These are phyloP conservation scores for Gallinago undulata DNA, from an alignment of 2,113 vertebrate species.

Conservation along the genomic window DNA sequence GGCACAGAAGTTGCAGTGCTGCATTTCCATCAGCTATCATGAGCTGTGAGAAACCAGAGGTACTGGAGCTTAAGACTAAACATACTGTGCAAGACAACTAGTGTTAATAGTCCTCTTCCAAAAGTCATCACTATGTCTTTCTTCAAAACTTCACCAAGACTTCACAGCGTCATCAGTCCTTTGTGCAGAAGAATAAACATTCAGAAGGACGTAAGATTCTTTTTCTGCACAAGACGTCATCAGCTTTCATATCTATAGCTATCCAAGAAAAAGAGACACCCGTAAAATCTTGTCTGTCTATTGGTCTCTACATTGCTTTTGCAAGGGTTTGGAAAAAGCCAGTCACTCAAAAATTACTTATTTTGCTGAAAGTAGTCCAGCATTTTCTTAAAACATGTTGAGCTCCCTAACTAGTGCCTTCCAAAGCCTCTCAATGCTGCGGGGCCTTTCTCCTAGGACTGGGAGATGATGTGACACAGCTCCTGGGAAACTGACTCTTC, in stretches of 20 bases:
- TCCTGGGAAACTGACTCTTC: not conserved
- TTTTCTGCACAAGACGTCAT: not conserved
- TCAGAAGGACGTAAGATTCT: not conserved
- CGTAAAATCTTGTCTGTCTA: not conserved
- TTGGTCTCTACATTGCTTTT: not conserved
- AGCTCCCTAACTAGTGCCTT: not conserved
- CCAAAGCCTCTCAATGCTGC: not conserved
- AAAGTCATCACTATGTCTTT: not conserved
- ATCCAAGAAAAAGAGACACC: too few relatives aligned
- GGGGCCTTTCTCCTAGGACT: not conserved
- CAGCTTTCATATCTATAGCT: not conserved
- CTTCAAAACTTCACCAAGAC: not conserved
- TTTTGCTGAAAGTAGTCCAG: not conserved
- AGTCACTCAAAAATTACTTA: not conserved
- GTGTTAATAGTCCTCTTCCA: not conserved
- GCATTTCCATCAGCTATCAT: not conserved
- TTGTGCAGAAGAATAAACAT: not conserved
- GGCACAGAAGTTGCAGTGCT: not conserved
- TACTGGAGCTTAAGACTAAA: not conserved
- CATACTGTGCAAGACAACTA: not conserved
- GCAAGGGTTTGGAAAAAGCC: not conserved
- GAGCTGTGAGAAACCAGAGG: not conserved
- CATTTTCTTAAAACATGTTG: not conserved
- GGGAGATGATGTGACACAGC: not conserved
- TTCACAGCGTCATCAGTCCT: not conserved